A percentile compares a stretch with the other conserved stretches of the same genome.
Evolutionary conservation across 2,797 vertebrate genomes (phyloP).

Genomic region (Anguilla anguilla): DNA sequence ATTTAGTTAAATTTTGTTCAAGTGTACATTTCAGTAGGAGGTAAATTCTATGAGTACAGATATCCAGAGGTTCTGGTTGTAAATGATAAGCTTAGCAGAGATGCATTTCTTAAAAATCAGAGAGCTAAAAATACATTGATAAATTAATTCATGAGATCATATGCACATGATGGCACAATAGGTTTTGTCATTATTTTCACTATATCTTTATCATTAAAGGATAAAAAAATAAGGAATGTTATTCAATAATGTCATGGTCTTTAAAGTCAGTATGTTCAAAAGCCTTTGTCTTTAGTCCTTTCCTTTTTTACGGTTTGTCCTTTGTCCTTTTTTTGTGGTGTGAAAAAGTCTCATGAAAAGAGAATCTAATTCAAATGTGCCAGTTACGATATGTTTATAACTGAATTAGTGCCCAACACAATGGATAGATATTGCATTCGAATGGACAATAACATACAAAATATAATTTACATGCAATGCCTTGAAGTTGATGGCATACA

Average conservation of each 20-base stretch:
- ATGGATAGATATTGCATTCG: neutral
- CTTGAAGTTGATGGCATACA: neutral
- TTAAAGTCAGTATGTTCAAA: neutral
- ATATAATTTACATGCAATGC: neutral
- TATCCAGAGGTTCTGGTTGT: neutral
- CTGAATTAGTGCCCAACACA: neutral
- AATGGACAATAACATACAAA: neutral
- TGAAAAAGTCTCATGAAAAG: neutral
- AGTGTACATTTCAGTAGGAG: no score
- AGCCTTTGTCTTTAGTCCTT: neutral
- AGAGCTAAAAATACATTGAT: neutral
- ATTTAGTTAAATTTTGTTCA: no score
- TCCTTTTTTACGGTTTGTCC: neutral
- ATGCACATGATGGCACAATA: neutral
- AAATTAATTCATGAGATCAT: neutral
- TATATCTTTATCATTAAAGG: neutral
- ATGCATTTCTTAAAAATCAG: neutral
- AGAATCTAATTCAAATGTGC: neutral
- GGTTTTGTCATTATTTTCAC: neutral
- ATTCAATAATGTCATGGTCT: neutral
- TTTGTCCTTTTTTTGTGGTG: neutral
- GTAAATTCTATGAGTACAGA: no score
- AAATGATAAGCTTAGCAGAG: neutral
- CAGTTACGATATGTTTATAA: neutral
- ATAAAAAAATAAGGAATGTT: neutral